Evolutionary conservation across 1,140 invertebrate genomes (phyloP), one percentile per base, ranked within the genome.

Genomic region (Carposina sasakii): DNA sequence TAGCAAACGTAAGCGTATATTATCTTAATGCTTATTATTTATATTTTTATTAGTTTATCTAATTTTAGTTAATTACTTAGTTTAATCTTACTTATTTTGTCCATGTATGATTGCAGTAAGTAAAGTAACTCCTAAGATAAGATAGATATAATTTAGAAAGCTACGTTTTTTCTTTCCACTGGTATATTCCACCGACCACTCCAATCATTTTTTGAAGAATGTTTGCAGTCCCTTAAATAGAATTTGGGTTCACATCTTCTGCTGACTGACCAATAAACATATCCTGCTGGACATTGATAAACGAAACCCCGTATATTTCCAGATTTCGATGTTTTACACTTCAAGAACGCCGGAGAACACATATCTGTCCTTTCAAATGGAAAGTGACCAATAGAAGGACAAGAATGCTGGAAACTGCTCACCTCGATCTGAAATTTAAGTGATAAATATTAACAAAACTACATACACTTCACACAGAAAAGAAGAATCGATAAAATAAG

Each of bases 261-360:
- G 49, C 92, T 94, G 1, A 91, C 88, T 26, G 90, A 88, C 91
- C 92, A 94, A 63, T 91, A 96, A 0, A 90, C 86, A 59, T 90
- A 94, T 6, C 89, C 89, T 68, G 89, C 76, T 0, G 94, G 93
- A 81, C 94, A 95, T 64, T 91, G 90, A 70, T 91, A 91, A 6
- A 95, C 75, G 48, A 89, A 89, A 6, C 92, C 93, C 66, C 90
- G 87, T 53, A 94, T 76, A 42, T 70, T 86, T 33, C 79, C 74
- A 33, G 86, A 71, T 46, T 67, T 62, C 5, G 78, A 75, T 63
- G 79, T 85, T 52, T 81, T 79, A 69, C 94, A 96, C 74, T 92
- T 94, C 40, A 93, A 86, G 70, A 94, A 94, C 1, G 88, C 86
- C 37, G 89, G 86, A 48, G 91, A 92, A 72, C 91, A 93, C 34